Conservation (phyloP, 2,113 vertebrate species). For the Anser cygnoides region DNA sequence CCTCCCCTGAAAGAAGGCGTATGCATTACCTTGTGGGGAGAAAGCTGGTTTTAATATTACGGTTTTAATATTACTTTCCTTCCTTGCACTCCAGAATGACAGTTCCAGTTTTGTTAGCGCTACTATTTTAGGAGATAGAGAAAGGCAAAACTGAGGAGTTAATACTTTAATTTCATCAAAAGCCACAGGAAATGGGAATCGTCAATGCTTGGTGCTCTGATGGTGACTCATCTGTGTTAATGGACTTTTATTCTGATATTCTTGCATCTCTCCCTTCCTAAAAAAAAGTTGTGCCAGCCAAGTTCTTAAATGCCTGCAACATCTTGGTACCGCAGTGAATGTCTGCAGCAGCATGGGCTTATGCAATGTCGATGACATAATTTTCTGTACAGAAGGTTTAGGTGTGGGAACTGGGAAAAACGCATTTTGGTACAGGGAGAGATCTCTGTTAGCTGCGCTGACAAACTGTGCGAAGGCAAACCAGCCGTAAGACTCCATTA, state of each 20-base stretch:
- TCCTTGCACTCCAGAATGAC: neutral
- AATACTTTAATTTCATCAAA: neutral
- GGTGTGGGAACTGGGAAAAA: neutral
- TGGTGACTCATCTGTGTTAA: neutral
- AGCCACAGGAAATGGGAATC: neutral
- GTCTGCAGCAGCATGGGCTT: neutral
- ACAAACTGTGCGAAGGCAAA: neutral
- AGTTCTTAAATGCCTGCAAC: neutral
- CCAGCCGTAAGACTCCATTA: constrained; percentile 15
- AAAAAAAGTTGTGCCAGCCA: neutral
- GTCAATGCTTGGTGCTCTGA: neutral
- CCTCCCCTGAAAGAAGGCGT: neutral
- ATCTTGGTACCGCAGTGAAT: neutral
- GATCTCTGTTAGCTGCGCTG: constrained; percentile 6
- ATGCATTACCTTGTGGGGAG: neutral
- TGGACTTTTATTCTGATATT: neutral
- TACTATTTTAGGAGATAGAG: neutral
- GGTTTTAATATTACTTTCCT: neutral
- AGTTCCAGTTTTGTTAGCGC: neutral
- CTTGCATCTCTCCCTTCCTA: neutral
- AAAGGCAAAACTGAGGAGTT: neutral
- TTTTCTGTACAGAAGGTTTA: neutral
- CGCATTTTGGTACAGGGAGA: neutral
- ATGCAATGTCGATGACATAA: neutral
- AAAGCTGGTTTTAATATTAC: constrained; percentile 12